Conservation (phyloP, 2,113 vertebrate species). For the Trogon melanurus region DNA sequence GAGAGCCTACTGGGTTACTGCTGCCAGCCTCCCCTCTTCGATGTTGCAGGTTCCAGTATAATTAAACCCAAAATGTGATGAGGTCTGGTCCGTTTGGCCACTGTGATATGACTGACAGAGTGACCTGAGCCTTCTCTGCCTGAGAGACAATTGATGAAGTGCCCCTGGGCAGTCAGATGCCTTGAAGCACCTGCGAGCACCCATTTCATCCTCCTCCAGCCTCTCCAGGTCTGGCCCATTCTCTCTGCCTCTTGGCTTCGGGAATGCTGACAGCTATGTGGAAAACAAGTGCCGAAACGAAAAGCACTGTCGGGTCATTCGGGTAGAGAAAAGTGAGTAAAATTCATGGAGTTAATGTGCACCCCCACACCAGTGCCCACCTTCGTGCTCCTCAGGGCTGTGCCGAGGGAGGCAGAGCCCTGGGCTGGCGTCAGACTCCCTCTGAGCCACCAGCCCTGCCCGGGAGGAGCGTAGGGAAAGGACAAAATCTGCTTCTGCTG, state of each 20-base stretch:
- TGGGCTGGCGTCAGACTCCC: accelerated
- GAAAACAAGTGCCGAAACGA: neutral
- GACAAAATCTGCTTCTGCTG: neutral
- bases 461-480: neutral
- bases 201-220: neutral
- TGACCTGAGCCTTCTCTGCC: neutral
- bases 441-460: neutral
- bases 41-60: neutral
- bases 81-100: neutral
- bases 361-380: neutral
- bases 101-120: neutral
- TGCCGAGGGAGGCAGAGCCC: accelerated
- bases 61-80: neutral
- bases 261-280: neutral
- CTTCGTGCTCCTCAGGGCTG: neutral
- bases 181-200: neutral
- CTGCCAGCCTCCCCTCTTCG: neutral
- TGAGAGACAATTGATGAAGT: neutral
- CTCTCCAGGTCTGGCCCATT: neutral
- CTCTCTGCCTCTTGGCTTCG: neutral
- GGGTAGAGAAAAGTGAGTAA: neutral
- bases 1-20: neutral
- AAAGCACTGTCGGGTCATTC: neutral
- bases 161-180: neutral
- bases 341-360: neutral